Percentiles rank a stretch among this genome's conserved stretches.
These are phyloP conservation scores for Aradophagus sp. DNA, from an alignment of 1,140 invertebrate species.

Conservation along the genomic window DNA sequence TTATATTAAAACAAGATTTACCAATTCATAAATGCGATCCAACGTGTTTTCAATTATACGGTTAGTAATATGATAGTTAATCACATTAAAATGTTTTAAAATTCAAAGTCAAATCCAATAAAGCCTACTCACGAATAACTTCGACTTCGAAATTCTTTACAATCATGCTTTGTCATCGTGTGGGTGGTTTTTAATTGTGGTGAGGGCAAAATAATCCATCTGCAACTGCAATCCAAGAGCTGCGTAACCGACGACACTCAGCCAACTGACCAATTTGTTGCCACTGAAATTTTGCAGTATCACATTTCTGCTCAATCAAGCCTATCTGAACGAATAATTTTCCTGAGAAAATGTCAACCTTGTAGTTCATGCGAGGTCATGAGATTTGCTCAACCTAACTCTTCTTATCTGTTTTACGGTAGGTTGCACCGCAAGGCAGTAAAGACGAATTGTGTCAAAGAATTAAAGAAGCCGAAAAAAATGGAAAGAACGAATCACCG, in stretches of 20 bases:
- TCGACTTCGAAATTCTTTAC: slow-evolving; percentile 3
- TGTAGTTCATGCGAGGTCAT: slow-evolving; percentile 36
- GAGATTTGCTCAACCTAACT: slow-evolving; percentile 33
- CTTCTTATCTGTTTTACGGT: slow-evolving; percentile 38
- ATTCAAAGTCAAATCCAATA: too few species aligned
- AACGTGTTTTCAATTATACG: too few species aligned
- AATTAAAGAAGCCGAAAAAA: slow-evolving; percentile 27
- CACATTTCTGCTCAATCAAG: slow-evolving; percentile 56
- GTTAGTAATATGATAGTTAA: too few species aligned
- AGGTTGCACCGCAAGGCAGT: slow-evolving; percentile 32
- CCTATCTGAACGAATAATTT: slow-evolving; percentile 43
- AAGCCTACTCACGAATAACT: too few species aligned
- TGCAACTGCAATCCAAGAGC: slow-evolving; percentile 64
- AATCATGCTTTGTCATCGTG: slow-evolving; percentile 17
- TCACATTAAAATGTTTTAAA: too few species aligned
- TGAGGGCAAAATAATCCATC: slow-evolving; percentile 64
- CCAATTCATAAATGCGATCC: too few species aligned
- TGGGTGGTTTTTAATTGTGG: slow-evolving; percentile 31
- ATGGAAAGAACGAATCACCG: too few species aligned
- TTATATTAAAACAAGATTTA: too few species aligned
- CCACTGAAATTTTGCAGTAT: slow-evolving; percentile 63
- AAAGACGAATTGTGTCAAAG: slow-evolving; percentile 30
- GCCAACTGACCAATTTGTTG: slow-evolving; percentile 72
- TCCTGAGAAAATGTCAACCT: slow-evolving; percentile 44
- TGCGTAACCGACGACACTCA: slow-evolving; percentile 64